Evolutionary conservation across 2,797 vertebrate genomes (phyloP).

Genomic region (Coilia nasus): DNA sequence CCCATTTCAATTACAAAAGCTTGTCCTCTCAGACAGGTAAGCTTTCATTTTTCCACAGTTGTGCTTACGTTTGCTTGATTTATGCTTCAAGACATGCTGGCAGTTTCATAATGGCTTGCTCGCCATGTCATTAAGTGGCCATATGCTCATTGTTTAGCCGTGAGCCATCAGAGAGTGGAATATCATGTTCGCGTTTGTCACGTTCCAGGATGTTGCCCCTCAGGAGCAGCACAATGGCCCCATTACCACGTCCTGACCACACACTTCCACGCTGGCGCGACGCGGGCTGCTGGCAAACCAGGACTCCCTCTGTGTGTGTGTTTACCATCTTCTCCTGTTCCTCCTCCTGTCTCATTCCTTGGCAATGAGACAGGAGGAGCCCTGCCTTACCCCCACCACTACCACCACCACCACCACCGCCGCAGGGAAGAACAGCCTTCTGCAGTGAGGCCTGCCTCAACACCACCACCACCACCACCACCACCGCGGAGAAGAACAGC

Average conservation of each 20-base stretch:
- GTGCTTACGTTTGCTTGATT: no score
- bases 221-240: slow-evolving; percentile 10
- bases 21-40: not conserved
- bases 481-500: not conserved
- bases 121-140: not conserved
- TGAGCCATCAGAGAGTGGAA: slow-evolving; percentile 3
- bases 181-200: slow-evolving; percentile 15
- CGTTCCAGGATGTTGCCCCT: not conserved
- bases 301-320: not conserved
- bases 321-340: slow-evolving; percentile 6
- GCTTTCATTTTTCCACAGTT: no score
- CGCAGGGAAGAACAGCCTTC: no score
- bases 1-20: not conserved
- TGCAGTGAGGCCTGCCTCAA: no score
- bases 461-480: no score
- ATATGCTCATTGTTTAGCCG: slow-evolving; percentile 17
- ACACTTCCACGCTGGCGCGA: slow-evolving; percentile 22
- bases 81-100: not conserved
- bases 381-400: not conserved
- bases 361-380: slow-evolving; percentile 28
- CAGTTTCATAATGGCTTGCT: not conserved
- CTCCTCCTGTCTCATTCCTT: slow-evolving; percentile 39
- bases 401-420: no score
- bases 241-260: not conserved
- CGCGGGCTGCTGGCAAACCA: not conserved